phyloP scores from a whole-genome alignment of 2,113 vertebrate species.

The Cettia cetti region DNA sequence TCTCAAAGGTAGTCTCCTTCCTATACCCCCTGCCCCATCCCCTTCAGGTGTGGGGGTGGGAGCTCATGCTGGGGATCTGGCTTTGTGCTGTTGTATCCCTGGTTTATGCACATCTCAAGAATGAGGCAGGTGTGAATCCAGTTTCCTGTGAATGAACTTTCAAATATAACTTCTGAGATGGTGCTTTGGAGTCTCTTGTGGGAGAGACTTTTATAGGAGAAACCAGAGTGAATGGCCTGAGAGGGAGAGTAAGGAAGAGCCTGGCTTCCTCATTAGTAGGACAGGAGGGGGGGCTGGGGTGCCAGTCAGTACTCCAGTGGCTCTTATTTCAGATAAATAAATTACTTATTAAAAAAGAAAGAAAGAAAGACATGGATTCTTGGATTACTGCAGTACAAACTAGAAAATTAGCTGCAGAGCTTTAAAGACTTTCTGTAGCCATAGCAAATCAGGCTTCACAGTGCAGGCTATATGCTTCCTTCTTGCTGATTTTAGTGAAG shows the following conservation, averaged over 20 bases:
- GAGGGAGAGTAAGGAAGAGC: neutral
- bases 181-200: neutral
- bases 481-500: neutral
- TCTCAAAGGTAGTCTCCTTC: neutral
- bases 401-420: neutral
- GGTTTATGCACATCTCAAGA: neutral
- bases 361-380: fast-evolving
- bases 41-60: neutral
- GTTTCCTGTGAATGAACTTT: neutral
- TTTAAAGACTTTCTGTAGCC: neutral
- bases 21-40: neutral
- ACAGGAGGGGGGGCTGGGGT: neutral
- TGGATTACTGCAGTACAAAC: neutral
- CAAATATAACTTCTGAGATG: neutral
- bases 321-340: neutral
- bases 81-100: neutral
- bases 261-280: neutral
- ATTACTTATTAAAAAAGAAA: neutral
- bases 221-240: neutral
- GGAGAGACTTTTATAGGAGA: neutral
- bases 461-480: neutral
- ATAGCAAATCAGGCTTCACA: neutral
- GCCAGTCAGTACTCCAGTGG: neutral
- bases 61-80: neutral
- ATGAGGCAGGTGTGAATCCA: neutral